Evolutionary conservation across 2,888 invertebrate genomes (phyloP).

Genomic region (Dasypolia templi): DNA sequence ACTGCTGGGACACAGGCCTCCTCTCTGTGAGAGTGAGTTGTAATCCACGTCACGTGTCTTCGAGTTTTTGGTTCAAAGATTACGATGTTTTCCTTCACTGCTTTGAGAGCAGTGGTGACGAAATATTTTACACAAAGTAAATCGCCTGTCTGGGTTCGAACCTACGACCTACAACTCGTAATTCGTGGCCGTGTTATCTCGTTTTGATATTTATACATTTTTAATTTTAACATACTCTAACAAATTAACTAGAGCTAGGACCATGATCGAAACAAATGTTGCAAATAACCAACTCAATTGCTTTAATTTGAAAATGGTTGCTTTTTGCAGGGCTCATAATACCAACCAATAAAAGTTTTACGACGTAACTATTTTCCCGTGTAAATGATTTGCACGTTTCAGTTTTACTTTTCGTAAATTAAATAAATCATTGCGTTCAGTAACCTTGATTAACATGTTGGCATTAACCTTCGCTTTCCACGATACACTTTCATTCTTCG

Average conservation of each 20-base stretch:
- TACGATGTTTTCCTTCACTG: too few species aligned
- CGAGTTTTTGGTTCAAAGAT: too few species aligned
- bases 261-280: not conserved
- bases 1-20: too few species aligned
- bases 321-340: not conserved
- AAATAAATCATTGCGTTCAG: constrained; percentile 1
- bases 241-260: too few species aligned
- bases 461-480: not conserved
- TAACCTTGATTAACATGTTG: constrained; percentile 25
- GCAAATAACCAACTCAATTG: not conserved
- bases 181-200: too few species aligned
- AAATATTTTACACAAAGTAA: too few species aligned
- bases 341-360: not conserved
- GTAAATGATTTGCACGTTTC: not conserved
- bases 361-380: not conserved
- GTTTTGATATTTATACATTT: not conserved
- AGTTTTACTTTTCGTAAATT: not conserved
- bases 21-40: too few species aligned
- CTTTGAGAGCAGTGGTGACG: too few species aligned
- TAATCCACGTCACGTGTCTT: too few species aligned
- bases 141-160: too few species aligned
- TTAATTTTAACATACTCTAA: too few species aligned
- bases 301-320: not conserved
- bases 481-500: constrained; percentile 20
- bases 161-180: too few species aligned